Conservation (phyloP, 2,113 vertebrate genomes). For the Phyllostomus hastatus region DNA sequence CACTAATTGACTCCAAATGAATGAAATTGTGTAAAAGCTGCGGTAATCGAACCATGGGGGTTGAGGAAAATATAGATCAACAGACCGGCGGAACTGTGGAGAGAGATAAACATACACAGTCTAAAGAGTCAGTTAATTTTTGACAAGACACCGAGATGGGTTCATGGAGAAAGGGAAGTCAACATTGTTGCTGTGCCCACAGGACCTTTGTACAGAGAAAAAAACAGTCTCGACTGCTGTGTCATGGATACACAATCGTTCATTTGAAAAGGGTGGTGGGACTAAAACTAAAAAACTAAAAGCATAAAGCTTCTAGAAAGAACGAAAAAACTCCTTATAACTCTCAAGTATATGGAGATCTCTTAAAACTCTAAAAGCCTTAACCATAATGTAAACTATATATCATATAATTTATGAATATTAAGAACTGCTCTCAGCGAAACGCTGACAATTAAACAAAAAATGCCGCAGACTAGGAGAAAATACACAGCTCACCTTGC, state of each 20-base stretch:
- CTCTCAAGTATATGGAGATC: neutral
- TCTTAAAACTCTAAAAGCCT: neutral
- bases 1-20: neutral
- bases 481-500: neutral
- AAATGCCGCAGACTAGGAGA: neutral
- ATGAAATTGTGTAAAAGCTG: neutral
- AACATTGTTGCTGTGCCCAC: fast-evolving
- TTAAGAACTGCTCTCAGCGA: neutral
- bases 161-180: neutral
- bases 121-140: neutral
- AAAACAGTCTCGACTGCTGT: neutral
- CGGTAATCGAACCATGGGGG: neutral
- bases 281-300: neutral
- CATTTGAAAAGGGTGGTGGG: neutral
- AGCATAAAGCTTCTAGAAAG: neutral
- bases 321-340: neutral
- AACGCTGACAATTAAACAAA: neutral
- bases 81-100: neutral
- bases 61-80: neutral
- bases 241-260: neutral
- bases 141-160: neutral
- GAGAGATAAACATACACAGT: neutral
- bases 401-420: neutral
- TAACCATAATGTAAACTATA: neutral
- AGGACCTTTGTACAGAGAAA: neutral